phyloP scores from a whole-genome alignment of 2,797 vertebrate species.

The Clarias laeviceps region DNA sequence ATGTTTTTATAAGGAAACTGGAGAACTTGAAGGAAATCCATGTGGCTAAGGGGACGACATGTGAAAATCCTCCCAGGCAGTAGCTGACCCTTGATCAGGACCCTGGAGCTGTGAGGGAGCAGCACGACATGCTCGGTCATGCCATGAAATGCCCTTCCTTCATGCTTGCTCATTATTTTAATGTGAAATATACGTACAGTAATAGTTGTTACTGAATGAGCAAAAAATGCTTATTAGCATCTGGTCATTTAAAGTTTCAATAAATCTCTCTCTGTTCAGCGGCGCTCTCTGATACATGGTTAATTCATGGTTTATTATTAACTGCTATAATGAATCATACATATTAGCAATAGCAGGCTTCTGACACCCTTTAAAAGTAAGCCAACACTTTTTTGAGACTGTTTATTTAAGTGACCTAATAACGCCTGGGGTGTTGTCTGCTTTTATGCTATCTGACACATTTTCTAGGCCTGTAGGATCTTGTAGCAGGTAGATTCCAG shows the following conservation, averaged over 20 bases:
- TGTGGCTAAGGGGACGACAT: background rate
- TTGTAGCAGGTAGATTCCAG: constrained; percentile 38
- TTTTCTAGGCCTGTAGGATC: constrained; percentile 49
- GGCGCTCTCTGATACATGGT: background rate
- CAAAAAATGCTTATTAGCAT: background rate
- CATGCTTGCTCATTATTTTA: background rate
- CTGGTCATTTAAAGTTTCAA: background rate
- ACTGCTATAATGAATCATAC: background rate
- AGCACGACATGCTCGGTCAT: too few relatives aligned
- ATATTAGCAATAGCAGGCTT: background rate
- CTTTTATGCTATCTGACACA: constrained; percentile 23
- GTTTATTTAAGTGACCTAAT: constrained; percentile 39
- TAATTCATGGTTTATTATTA: background rate
- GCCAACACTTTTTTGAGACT: background rate
- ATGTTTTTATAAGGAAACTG: background rate
- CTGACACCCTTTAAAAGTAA: constrained; percentile 11
- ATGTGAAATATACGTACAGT: background rate
- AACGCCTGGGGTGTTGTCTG: constrained; percentile 13
- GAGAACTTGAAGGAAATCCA: background rate
- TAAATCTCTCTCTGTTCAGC: background rate
- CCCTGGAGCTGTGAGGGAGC: background rate
- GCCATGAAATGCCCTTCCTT: background rate
- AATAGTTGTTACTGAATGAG: background rate
- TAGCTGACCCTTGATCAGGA: background rate
- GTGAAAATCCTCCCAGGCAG: background rate